A percentile compares a stretch with the other conserved stretches of the same genome.
Conservation (phyloP, 2,888 invertebrate species). For the Hypomecis punctinalis region DNA sequence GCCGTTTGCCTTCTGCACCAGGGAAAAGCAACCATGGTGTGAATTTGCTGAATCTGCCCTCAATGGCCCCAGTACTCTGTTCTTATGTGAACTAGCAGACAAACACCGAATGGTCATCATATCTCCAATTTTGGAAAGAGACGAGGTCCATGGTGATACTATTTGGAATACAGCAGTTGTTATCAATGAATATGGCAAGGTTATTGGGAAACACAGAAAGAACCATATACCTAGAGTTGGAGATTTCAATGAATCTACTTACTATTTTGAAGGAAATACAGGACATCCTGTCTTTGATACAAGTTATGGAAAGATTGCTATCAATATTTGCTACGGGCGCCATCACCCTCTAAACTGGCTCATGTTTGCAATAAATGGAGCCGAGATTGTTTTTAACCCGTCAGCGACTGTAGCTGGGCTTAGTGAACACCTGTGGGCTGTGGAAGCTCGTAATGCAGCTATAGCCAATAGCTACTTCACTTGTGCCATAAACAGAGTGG, state of each 20-base stretch:
- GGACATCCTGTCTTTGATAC: conserved; percentile 98
- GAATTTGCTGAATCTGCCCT: conserved; percentile 97
- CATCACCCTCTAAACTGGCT: conserved; percentile 99
- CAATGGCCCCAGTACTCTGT: conserved; percentile 92
- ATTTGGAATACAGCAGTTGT: conserved; percentile 99
- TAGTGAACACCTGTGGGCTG: conserved; percentile 97
- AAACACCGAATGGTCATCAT: conserved; percentile 97
- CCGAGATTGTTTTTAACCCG: conserved; percentile 99
- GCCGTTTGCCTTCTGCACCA: conserved; percentile 99
- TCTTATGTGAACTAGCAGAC: conserved; percentile 91
- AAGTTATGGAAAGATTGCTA: conserved; percentile 93
- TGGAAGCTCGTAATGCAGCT: conserved; percentile 98
- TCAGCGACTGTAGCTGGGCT: conserved; percentile 95
- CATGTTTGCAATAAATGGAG: conserved; percentile 98
- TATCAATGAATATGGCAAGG: conserved; percentile 93
- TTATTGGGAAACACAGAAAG: conserved; percentile 97
- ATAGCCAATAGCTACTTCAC: conserved; percentile 98
- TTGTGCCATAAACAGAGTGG: conserved; percentile 97
- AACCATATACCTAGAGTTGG: conserved; percentile 99
- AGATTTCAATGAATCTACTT: conserved; percentile 99
- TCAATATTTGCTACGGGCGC: conserved; percentile 99
- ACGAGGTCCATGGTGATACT: conserved; percentile 92
- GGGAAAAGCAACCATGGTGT: conserved; percentile 98
- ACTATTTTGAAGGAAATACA: conserved; percentile 97
- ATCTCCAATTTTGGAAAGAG: conserved; percentile 97